Conservation (phyloP, 2,113 vertebrate species). For the Ursus arctos region DNA sequence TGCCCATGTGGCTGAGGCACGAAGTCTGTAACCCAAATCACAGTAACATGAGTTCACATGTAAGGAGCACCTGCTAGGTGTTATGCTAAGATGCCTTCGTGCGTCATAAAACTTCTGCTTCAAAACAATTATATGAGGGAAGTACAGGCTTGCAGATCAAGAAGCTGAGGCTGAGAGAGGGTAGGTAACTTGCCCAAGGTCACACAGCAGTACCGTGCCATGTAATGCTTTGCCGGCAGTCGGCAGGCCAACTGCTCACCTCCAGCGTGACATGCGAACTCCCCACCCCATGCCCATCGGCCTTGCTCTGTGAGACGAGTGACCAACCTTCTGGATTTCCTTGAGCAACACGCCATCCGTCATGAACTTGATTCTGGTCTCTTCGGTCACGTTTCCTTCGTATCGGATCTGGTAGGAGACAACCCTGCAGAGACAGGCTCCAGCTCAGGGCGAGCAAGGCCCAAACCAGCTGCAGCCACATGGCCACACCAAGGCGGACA, state of each 20-base stretch:
- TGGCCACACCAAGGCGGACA: neutral
- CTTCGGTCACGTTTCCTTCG: slow-evolving; percentile 94
- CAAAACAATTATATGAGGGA: rapidly evolving
- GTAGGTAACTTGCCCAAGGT: neutral
- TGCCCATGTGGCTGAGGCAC: rapidly evolving
- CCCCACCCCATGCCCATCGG: rapidly evolving
- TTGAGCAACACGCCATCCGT: slow-evolving; percentile 97
- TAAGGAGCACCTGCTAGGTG: rapidly evolving
- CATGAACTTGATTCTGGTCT: slow-evolving; percentile 99
- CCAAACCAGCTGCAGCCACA: rapidly evolving
- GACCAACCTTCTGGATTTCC: slow-evolving; percentile 95
- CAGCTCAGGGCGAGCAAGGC: neutral
- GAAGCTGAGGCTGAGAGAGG: neutral
- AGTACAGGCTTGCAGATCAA: no score
- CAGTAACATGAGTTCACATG: rapidly evolving
- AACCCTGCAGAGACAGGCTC: slow-evolving; percentile 84
- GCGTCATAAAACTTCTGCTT: rapidly evolving
- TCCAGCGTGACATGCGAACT: rapidly evolving
- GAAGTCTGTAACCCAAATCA: rapidly evolving
- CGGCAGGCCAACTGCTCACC: rapidly evolving
- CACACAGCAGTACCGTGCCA: rapidly evolving
- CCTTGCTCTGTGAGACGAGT: rapidly evolving
- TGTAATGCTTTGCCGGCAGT: rapidly evolving
- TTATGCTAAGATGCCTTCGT: rapidly evolving
- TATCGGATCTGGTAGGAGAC: slow-evolving; percentile 98